Conservation (phyloP, 1,140 invertebrate species). For the Solen grandis region DNA sequence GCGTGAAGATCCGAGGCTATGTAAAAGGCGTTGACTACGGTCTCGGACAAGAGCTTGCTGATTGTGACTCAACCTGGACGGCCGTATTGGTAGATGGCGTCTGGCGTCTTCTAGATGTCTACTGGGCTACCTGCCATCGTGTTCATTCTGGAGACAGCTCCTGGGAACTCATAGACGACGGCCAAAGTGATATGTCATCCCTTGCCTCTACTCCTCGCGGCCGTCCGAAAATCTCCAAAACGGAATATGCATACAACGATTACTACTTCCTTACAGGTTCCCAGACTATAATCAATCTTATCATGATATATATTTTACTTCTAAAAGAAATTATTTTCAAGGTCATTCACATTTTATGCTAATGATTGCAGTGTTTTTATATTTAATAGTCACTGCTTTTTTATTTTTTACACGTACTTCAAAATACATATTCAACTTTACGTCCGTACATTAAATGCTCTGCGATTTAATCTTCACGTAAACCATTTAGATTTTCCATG, state of each 20-base stretch:
- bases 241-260: constrained; percentile 70
- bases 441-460: too few relatives aligned
- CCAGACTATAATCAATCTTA: too few relatives aligned
- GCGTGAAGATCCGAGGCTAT: constrained; percentile 54
- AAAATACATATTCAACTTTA: too few relatives aligned
- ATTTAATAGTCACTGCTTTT: too few relatives aligned
- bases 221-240: constrained; percentile 48
- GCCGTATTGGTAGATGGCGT: constrained; percentile 65
- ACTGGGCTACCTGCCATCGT: constrained; percentile 64
- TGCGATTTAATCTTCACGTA: too few relatives aligned
- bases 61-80: constrained; percentile 63
- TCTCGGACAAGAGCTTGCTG: constrained; percentile 44
- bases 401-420: too few relatives aligned
- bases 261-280: constrained; percentile 81
- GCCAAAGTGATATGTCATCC: constrained; percentile 52
- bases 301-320: too few relatives aligned
- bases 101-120: constrained; percentile 68
- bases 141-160: constrained; percentile 59
- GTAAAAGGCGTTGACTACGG: constrained; percentile 55
- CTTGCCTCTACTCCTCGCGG: constrained; percentile 47
- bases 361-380: too few relatives aligned
- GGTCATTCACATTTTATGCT: too few relatives aligned
- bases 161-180: constrained; percentile 70
- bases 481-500: too few relatives aligned
- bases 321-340: too few relatives aligned